phyloP scores from a whole-genome alignment of 2,888 invertebrate genomes.

The Himalopsyche anomala region DNA sequence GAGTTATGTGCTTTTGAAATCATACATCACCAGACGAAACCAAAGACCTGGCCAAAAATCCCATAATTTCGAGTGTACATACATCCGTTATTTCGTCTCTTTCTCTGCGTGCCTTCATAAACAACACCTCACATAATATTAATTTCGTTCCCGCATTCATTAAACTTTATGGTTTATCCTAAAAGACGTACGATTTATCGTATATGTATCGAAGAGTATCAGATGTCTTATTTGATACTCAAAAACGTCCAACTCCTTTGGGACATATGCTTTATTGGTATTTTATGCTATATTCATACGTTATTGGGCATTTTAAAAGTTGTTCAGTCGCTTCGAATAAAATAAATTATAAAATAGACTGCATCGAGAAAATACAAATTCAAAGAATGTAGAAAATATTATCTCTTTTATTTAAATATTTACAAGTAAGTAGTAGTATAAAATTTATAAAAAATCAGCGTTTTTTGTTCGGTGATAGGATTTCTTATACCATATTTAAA shows the following conservation, averaged over 20 bases:
- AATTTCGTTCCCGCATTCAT: background rate
- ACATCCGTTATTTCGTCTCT: constrained; percentile 24
- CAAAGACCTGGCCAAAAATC: constrained; percentile 13
- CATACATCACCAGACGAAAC: background rate
- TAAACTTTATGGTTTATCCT: constrained; percentile 18
- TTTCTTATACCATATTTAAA: too few relatives aligned
- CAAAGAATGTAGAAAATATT: too few relatives aligned
- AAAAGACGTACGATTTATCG: background rate
- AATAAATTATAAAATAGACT: background rate
- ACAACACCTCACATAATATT: constrained; percentile 16
- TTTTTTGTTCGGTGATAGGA: too few relatives aligned
- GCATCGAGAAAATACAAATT: too few relatives aligned
- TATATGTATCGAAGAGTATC: background rate
- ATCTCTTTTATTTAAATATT: too few relatives aligned
- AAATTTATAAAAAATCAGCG: too few relatives aligned
- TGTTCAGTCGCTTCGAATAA: background rate
- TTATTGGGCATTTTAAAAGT: constrained; percentile 1
- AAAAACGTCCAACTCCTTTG: background rate
- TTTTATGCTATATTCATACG: background rate
- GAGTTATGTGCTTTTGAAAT: background rate
- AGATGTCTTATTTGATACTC: background rate
- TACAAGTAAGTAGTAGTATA: too few relatives aligned
- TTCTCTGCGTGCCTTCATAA: constrained; percentile 5
- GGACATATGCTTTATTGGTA: constrained; percentile 6
- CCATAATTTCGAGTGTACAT: background rate